Base-by-base conservation (phyloP, 2,113 vertebrate genomes). In the Puma concolor region DNA sequence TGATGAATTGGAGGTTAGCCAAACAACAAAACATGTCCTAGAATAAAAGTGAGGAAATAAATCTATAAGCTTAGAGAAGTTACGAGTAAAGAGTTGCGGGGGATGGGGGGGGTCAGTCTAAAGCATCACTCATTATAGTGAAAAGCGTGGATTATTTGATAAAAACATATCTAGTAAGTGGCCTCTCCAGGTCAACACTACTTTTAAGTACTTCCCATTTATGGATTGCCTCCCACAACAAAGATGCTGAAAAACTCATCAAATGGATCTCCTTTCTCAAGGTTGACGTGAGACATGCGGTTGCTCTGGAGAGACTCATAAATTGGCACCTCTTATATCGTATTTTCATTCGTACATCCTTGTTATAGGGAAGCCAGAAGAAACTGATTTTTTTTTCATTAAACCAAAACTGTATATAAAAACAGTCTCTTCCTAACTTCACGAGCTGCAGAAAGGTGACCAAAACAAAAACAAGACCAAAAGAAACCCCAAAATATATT, bases 1-100 rank as follows among this genome's bases (percentile, higher is more conserved):
- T 91, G 80, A 97, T 93, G 38, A 89, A 77, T 52, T 93, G 27
- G 93, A 89, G 52, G 41, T 71, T 95, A 93, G 27, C 38, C 81
- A 93, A 88, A 88, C 52, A 94, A 80, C 15, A 82, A 81, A 92
- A 80, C 74, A 19, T 7, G 41, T 88, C 74, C 60, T 41, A 72
- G 36, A n/a, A 17, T 80, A 50, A 85, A 93, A 93, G 5, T 67
- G 25, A 94, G 25, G n/a, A 72, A 38, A 29, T 52, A 13, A 64
- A 63, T 84, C 21, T 77, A 54, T 60, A 71, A 77, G 27, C 27
- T 84, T 36, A 48, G 52, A 85, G 16, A 63, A 71, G 29, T 74
- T 72, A 91, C 57, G 52, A 95, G 10, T 79, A 38, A 27, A 48
- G 16, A 79, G n/a, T 16, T 91, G 19, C n/a, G n/a, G n/a, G n/a